These are phyloP conservation scores for Gymnothorax reevesii DNA, from an alignment of 2,797 vertebrate genomes.

Conservation along the genomic window DNA sequence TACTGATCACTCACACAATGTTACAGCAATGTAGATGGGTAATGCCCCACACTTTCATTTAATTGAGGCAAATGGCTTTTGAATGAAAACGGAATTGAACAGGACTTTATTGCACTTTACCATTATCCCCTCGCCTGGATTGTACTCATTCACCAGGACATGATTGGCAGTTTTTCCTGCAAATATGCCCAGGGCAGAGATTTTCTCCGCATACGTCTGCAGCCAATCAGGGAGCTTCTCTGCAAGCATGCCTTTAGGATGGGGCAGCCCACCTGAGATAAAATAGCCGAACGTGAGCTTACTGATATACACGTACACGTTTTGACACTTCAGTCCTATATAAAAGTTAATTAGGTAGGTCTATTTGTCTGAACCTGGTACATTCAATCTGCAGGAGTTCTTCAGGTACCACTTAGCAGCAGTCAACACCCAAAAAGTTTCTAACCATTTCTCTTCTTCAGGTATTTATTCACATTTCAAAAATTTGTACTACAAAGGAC, in stretches of 20 bases:
- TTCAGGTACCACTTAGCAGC: no score
- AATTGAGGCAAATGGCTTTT: neutral
- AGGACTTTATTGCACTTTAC: slow-evolving; percentile 47
- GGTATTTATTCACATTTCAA: no score
- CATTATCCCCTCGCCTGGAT: slow-evolving; percentile 87
- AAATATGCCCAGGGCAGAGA: slow-evolving; percentile 81
- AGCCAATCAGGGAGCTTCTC: slow-evolving; percentile 86
- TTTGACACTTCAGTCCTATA: neutral
- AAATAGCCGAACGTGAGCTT: neutral
- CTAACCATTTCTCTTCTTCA: no score
- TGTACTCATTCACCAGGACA: slow-evolving; percentile 90
- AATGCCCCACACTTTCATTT: neutral
- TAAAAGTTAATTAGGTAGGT: neutral
- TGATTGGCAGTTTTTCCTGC: slow-evolving; percentile 83
- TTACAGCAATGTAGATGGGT: neutral
- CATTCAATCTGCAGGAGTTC: neutral
- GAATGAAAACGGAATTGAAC: neutral
- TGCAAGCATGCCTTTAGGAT: slow-evolving; percentile 81
- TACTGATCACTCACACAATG: neutral
- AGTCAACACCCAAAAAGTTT: no score
- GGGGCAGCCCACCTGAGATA: slow-evolving; percentile 78
- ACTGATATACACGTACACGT: neutral
- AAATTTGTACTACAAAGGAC: no score
- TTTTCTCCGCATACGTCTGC: slow-evolving; percentile 72
- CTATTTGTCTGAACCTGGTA: neutral